Evolutionary conservation across 2,888 invertebrate species (phyloP), one percentile per base, ranked within the genome.

Genomic region (Drosophila sordidula): DNA sequence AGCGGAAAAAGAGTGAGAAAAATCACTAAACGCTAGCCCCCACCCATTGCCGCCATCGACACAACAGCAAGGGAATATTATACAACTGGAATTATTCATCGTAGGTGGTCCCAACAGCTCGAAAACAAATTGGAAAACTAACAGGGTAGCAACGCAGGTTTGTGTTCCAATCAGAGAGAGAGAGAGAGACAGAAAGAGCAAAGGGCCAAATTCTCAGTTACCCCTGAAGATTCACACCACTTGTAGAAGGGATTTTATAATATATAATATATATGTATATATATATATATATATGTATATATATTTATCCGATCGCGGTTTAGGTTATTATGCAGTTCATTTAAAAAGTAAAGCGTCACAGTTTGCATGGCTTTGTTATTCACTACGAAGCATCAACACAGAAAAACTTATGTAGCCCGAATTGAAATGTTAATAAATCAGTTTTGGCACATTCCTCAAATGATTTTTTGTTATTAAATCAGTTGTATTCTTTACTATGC

Each of bases 141-240:
- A 14, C n/a, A 18, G 3, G 39, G 22, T 9, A 39, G n/a, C 32
- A 41, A 4, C 8, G 8, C 36, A 38, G 14, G 36, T 38, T 6
- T 38, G 6, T 38, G 8, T 29, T 14, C n/a, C 36, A 38, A 3
- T 18, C 14, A 39, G 69, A 72, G 0, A 29, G 29, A 29, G 29
- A 29, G 0, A 29, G 1, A 29, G 8, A 22, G 18, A 18, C 18
- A 18, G 18, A 18, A 18, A 18, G 22, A 29, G 65, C 54, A 22
- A 18, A 38, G 55, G 55, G 54, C 64, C 57, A 82, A 85, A 80
- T 82, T 85, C 70, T 49, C 54, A 77, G 82, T 79, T 49, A 59
- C 42, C 65, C 56, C 36, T 51, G 46, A n/a, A 44, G 44, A 42
- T 9, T 25, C 25, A 4, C 6, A 62, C 51, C 42, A 50, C 56